phyloP scores from a whole-genome alignment of 2,888 invertebrate genomes.

The Lasioglossum lativentre region DNA sequence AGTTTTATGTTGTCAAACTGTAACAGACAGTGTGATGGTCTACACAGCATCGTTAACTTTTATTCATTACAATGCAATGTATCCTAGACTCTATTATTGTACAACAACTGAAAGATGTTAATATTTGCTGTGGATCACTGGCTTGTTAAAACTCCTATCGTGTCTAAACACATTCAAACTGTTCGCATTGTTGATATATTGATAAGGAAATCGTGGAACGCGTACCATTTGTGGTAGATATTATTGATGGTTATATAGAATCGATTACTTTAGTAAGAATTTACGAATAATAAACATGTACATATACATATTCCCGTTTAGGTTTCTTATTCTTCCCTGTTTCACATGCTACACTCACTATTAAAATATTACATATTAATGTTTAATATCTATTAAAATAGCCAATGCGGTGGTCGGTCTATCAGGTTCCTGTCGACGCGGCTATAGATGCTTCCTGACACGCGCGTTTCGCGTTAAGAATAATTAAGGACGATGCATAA shows the following conservation, averaged over 20 bases:
- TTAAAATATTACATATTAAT: neutral
- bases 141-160: slow-evolving; percentile 36
- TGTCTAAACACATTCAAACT: slow-evolving; percentile 57
- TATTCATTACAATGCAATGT: slow-evolving; percentile 26
- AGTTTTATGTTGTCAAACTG: slow-evolving; percentile 24
- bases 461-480: slow-evolving; percentile 14
- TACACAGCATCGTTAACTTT: slow-evolving; percentile 16
- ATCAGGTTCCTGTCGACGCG: neutral
- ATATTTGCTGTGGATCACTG: slow-evolving; percentile 14
- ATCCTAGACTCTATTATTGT: slow-evolving; percentile 19
- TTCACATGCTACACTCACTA: neutral
- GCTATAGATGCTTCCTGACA: neutral
- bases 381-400: neutral
- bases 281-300: slow-evolving; percentile 64
- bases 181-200: slow-evolving; percentile 50
- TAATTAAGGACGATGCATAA: slow-evolving; percentile 45
- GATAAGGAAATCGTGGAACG: slow-evolving; percentile 33
- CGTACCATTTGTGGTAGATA: slow-evolving; percentile 26
- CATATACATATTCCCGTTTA: slow-evolving; percentile 37
- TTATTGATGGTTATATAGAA: slow-evolving; percentile 48
- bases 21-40: slow-evolving; percentile 10
- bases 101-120: slow-evolving; percentile 37
- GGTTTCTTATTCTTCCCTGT: slow-evolving; percentile 7
- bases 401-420: neutral
- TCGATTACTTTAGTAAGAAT: slow-evolving; percentile 49